Conservation (phyloP, 2,113 vertebrate genomes). For the Phyllostomus discolor region DNA sequence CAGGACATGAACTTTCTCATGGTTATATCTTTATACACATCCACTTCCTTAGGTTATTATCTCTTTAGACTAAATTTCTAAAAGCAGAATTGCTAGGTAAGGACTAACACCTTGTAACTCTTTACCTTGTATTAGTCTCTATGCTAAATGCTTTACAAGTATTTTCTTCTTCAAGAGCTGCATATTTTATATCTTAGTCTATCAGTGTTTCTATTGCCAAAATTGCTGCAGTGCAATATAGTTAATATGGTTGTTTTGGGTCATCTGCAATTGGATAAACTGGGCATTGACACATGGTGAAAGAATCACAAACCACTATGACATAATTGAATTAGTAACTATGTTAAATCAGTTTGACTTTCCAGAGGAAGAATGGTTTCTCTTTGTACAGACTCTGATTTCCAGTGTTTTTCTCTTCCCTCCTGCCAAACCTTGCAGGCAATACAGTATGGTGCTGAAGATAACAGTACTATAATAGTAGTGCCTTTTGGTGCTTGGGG, state of each 20-base stretch:
- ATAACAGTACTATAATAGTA: conserved; percentile 94
- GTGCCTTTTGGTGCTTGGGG: conserved; percentile 98
- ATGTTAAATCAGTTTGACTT: neutral
- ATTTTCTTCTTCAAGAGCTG: conserved; percentile 6
- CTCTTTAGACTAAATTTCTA: conserved; percentile 1
- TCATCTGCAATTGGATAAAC: neutral
- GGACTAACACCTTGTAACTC: neutral
- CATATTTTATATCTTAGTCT: neutral
- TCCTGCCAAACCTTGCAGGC: conserved; percentile 79
- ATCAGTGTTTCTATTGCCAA: neutral
- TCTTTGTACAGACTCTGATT: neutral
- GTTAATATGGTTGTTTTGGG: neutral
- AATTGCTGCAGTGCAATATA: neutral
- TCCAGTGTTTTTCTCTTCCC: conserved; percentile 10
- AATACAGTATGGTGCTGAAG: conserved; percentile 93
- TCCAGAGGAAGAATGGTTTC: neutral
- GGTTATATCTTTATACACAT: neutral
- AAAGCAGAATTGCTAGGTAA: neutral
- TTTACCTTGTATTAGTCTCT: neutral
- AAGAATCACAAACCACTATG: neutral
- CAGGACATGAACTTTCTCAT: neutral
- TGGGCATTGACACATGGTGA: neutral
- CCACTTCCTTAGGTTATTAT: neutral
- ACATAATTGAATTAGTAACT: neutral
- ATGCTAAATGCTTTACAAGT: neutral